Evolutionary conservation across 2,888 invertebrate genomes (phyloP), one percentile per base, ranked within the genome.

Genomic region (Pocota personata): DNA sequence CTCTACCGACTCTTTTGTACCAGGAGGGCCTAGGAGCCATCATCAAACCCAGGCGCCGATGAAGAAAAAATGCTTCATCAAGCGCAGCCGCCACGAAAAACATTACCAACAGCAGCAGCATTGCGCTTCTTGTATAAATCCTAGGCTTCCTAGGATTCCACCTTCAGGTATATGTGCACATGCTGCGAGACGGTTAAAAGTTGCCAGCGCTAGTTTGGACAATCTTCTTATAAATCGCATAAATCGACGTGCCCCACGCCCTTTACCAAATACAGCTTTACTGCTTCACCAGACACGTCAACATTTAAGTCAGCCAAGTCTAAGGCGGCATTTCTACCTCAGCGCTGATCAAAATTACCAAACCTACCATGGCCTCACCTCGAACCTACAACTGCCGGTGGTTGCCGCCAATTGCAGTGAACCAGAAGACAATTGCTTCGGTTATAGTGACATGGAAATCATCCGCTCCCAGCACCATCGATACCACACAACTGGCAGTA

Each of bases 301-400:
- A 21, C 78, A 78, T 21, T 16, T 78, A 7, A 78, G 78, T 14
- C 78, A 78, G 24, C 78, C 78, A 4, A 78, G 78, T 16, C 30
- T 78, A 0, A 78, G 62, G 27, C 60, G 71, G 27, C 62, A 55
- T 12, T 62, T 21, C 8, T 55, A 35, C 7, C n/a, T 43, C 2
- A 67, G 27, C 12, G 35, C 58, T 10, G 69, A 78, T 27, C 78
- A 71, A 5, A 78, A 71, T 27, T 71, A 78, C 2, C 71, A 78
- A 37, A 71, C 78, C 1, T 78, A 62, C 19, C 71, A 78, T 46
- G 78, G 78, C 4, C 32, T 71, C 0, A 37, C 46, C 0, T 55
- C 69, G 4, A 64, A 78, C 12, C 46, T 62, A 3, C 52, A 48
- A 37, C 7, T 55, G 6, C 32, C 55, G 1, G 24, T 40, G 5